Conservation (phyloP, 2,797 vertebrate genomes). For the Tragelaphus eurycerus region DNA sequence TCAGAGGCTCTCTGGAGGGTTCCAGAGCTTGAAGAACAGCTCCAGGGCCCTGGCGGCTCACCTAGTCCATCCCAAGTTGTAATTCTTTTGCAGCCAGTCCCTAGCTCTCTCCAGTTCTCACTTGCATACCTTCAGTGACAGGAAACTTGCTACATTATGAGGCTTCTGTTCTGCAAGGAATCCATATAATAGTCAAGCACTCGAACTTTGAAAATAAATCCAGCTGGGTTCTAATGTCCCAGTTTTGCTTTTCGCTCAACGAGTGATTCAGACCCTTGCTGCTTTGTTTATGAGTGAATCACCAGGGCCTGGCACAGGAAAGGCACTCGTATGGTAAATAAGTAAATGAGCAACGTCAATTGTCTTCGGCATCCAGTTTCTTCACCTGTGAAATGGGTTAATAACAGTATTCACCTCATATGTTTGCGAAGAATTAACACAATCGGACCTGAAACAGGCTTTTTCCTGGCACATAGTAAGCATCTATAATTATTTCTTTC, state of each 20-base stretch:
- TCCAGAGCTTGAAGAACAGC: background rate
- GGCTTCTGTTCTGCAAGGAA: background rate
- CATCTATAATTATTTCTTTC: background rate
- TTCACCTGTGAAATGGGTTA: background rate
- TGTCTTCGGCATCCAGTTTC: background rate
- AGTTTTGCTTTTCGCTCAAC: background rate
- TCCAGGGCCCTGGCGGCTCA: background rate
- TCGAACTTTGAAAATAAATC: background rate
- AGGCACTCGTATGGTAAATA: background rate
- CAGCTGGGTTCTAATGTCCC: background rate
- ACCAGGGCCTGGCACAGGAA: background rate
- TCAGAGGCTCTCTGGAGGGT: background rate
- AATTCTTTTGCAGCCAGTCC: background rate
- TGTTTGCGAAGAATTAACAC: background rate
- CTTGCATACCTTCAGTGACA: background rate
- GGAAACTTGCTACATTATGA: background rate
- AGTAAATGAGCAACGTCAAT: background rate
- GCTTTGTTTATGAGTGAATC: background rate
- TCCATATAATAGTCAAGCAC: background rate
- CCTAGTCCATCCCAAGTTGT: background rate
- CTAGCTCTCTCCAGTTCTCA: background rate
- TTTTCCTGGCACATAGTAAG: background rate
- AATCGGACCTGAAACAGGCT: background rate
- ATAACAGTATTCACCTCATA: background rate
- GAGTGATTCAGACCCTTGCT: background rate